Percentiles rank a stretch among this genome's conserved stretches.
Evolutionary conservation across 1,140 invertebrate genomes (phyloP).

Genomic region (Drosophila chauvacae): DNA sequence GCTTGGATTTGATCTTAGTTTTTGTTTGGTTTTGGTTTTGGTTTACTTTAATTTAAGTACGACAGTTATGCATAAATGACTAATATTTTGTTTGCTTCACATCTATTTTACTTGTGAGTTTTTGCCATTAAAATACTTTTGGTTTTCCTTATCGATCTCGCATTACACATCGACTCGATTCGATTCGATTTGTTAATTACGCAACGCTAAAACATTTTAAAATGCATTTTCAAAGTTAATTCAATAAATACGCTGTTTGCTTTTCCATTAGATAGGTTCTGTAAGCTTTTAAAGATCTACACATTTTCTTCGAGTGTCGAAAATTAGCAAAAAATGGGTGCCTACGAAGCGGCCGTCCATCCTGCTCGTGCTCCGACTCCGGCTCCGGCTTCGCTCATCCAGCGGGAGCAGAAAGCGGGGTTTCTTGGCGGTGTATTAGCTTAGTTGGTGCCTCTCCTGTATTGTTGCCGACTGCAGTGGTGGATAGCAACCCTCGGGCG

Average conservation of each 20-base stretch:
- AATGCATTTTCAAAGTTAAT: conserved; percentile 82
- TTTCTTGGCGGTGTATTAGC: conserved; percentile 10
- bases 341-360: conserved; percentile 19
- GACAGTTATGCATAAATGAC: conserved; percentile 77
- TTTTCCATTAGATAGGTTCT: conserved; percentile 51
- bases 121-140: conserved; percentile 68
- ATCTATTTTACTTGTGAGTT: conserved; percentile 50
- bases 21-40: conserved; percentile 46
- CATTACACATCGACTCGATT: conserved; percentile 15
- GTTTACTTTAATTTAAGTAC: conserved; percentile 70
- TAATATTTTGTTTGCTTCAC: conserved; percentile 67
- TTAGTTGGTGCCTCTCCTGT: conserved; percentile 10
- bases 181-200: conserved; percentile 53
- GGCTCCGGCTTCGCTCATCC: not conserved
- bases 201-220: conserved; percentile 80
- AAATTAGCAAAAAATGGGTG: conserved; percentile 68
- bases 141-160: conserved; percentile 46
- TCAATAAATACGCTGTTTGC: conserved; percentile 60
- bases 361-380: conserved; percentile 16
- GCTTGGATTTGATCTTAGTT: conserved; percentile 25
- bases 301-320: conserved; percentile 70
- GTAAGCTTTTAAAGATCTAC: conserved; percentile 76
- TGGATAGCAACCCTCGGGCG: conserved; percentile 70
- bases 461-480: conserved; percentile 31
- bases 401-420: conserved; percentile 14